These are phyloP conservation scores for Channallabes apus DNA, from an alignment of 2,797 vertebrate genomes.

Conservation along the genomic window DNA sequence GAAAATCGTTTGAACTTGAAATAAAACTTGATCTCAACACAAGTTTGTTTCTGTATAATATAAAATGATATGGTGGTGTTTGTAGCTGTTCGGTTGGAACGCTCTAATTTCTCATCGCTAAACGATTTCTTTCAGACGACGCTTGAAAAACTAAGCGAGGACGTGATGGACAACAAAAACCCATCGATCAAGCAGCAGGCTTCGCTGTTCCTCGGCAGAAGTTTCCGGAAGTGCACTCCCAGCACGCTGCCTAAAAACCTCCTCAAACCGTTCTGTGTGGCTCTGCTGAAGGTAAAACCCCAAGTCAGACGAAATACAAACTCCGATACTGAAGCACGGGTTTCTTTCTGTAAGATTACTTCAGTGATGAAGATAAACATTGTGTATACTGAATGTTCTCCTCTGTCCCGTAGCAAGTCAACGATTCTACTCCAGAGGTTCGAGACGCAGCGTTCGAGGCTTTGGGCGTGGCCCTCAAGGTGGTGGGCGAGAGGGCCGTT, in stretches of 20 bases:
- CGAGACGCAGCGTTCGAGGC: conserved; percentile 97
- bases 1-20: no score
- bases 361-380: no score
- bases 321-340: no score
- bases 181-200: conserved; percentile 97
- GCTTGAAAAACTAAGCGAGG: conserved; percentile 93
- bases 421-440: conserved; percentile 93
- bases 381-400: background rate
- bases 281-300: conserved; percentile 87
- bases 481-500: conserved; percentile 94
- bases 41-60: background rate
- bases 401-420: conserved; percentile 83
- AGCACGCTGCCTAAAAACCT: conserved; percentile 87
- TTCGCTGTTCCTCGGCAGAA: conserved; percentile 92
- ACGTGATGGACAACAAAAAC: conserved; percentile 99
- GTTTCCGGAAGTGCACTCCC: conserved; percentile 89
- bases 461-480: conserved; percentile 91
- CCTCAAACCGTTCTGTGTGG: conserved; percentile 92
- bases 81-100: no score
- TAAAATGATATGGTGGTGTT: background rate
- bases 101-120: no score
- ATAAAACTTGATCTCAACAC: background rate
- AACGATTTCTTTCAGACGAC: conserved; percentile 77
- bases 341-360: no score
- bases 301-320: no score